Conservation (phyloP, 2,797 vertebrate species). For the Pygocentrus nattereri region DNA sequence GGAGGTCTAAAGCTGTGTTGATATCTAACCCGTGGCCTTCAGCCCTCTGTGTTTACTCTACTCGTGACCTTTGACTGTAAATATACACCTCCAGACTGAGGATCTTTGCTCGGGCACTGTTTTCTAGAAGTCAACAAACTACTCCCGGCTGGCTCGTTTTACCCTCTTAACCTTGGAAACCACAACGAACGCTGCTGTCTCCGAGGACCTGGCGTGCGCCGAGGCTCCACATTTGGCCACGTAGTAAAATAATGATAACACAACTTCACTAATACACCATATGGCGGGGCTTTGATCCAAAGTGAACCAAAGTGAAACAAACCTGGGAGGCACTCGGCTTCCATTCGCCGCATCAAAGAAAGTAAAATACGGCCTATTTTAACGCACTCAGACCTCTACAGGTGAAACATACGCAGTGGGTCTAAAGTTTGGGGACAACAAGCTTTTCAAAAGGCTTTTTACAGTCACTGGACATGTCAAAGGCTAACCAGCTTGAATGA, state of each 20-base stretch:
- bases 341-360: not conserved
- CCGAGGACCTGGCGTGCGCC: not conserved
- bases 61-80: not conserved
- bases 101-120: not conserved
- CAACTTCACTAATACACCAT: conserved; percentile 7
- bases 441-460: too few species aligned
- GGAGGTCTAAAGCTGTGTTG: conserved; percentile 60
- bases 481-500: too few species aligned
- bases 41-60: not conserved
- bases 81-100: not conserved
- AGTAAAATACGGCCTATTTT: not conserved
- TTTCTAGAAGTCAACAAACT: not conserved
- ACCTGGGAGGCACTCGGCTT: not conserved
- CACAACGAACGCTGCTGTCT: not conserved
- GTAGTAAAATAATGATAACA: conserved; percentile 7
- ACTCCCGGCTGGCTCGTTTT: not conserved
- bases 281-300: not conserved
- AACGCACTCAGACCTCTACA: too few species aligned
- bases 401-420: not conserved
- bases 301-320: not conserved
- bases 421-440: too few species aligned
- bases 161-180: conserved; percentile 2
- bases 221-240: not conserved
- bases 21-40: not conserved
- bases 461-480: too few species aligned